Base-by-base conservation (phyloP, 2,888 invertebrate genomes). In the Caenorhabditis japonica region DNA sequence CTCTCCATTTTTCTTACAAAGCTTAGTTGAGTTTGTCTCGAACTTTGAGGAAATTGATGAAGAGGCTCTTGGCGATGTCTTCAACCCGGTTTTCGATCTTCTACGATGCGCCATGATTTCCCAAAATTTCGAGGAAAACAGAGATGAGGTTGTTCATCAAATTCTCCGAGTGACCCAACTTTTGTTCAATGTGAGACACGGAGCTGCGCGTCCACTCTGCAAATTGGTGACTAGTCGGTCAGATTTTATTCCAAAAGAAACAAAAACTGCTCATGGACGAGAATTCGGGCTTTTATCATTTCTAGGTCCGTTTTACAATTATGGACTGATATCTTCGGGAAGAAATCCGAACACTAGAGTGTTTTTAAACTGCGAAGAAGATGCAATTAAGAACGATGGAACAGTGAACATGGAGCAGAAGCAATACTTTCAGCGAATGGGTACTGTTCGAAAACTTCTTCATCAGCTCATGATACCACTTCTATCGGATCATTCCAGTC, bases 311-410 rank as follows among this genome's bases (percentile, higher is more conserved):
- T 96, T 97, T 89, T 91, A 97, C 77, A 92, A 92, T 10, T 92
- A 96, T 0, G 95, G 96, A 0, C 91, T 95, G 1, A 94, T 96
- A 88, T 94, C 94, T 36, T 96, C 97, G 87, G 96, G 96, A 13
- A 60, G 75, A 88, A 93, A 94, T 19, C 58, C 58, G 7, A 56
- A 56, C 15, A 52, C 23, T 2, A 27, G 58, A 17, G 46, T 49
- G 0, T 68, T 74, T 15, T 23, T 43, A 12, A 43, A 27, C 3
- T 33, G 39, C 4, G 55, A 74, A 53, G 46, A 68, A 7, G 68
- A 62, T 10, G 56, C 66, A 0, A 3, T 21, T 13, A 39, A 34
- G 12, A 27, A 33, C n/a, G 49, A 49, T 25, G 75, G 58, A 27
- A 7, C 49, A 2, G 34, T 56, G 5, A 44, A 34, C 13, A 23